Evolutionary conservation across 2,797 vertebrate genomes (phyloP), one percentile per base, ranked within the genome.

Genomic region (Hemibagrus guttatus): DNA sequence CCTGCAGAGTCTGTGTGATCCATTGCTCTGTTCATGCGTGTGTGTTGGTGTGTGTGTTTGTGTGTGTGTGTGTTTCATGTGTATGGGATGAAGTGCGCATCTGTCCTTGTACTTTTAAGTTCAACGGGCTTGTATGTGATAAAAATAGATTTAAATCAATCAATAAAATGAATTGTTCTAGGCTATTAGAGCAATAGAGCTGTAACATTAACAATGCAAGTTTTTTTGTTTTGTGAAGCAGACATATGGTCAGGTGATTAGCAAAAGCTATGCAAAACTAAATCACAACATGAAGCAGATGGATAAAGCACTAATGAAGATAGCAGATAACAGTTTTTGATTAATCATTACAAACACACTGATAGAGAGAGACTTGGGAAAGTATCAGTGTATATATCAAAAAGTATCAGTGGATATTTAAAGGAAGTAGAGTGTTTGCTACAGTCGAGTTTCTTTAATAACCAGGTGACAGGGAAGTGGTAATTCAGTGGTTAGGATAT

Each of bases 1-100:
- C 88, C 90, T 86, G 71, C 80, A 84, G 90, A 63, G 85, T 82
- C 71, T 88, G 49, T 88, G 69, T 87, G 87, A 89, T 90, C 87
- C 2, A n/a, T 69, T 63, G 74, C 87, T 85, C 54, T 74, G 58
- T 79, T 21, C 23, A 11, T 66, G 49, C 49, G 28, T 86, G 28
- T 84, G 52, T 12, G 11, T 64, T 5, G 2, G 0, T 31, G 64
- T 42, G 35, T 39, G 31, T 31, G 64, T 63, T 23, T 64, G 64
- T 17, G 64, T 66, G 63, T 66, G 17, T 42, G 42, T 49, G 76
- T 35, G 76, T 79, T 31, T 49, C 46, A 52, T 74, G 42, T n/a
- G 23, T n/a, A 42, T 21, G 35, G 68, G 39, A 21, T 39, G 19
- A 71, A 71, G 35, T 35, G 12, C 52, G 71, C 46, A 49, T 49